Evolutionary conservation across 2,888 invertebrate genomes (phyloP).

Genomic region (Drosophila pullipes): DNA sequence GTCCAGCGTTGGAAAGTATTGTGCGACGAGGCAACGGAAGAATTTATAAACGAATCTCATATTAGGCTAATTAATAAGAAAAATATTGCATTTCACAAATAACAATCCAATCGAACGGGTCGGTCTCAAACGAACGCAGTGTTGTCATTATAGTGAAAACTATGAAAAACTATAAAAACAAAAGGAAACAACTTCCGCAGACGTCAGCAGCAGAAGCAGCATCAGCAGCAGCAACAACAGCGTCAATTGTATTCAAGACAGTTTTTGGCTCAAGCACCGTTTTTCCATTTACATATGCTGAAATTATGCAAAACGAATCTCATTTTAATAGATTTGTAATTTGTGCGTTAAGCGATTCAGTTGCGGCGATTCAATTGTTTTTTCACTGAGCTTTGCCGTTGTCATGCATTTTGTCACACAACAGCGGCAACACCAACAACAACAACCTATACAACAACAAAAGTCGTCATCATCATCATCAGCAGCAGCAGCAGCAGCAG

Average conservation of each 20-base stretch:
- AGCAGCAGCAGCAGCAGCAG: slow-evolving; percentile 46
- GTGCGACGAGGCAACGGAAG: slow-evolving; percentile 46
- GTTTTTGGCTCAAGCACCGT: slow-evolving; percentile 27
- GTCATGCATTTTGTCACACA: slow-evolving; percentile 79
- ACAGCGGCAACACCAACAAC: slow-evolving; percentile 65
- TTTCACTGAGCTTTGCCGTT: slow-evolving; percentile 54
- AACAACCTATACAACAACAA: slow-evolving; percentile 38
- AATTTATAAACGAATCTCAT: slow-evolving; percentile 70
- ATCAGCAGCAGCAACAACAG: slow-evolving; percentile 32
- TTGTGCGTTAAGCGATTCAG: slow-evolving; percentile 25
- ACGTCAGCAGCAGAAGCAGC: slow-evolving; percentile 62
- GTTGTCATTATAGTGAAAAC: slow-evolving; percentile 34
- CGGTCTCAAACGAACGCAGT: slow-evolving; percentile 25
- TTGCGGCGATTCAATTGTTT: slow-evolving; percentile 30
- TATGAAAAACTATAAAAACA: slow-evolving; percentile 65
- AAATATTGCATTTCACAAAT: slow-evolving; percentile 40
- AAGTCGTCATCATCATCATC: slow-evolving; percentile 58
- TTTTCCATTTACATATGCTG: slow-evolving; percentile 19
- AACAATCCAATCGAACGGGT: slow-evolving; percentile 2
- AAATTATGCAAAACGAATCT: slow-evolving; percentile 49
- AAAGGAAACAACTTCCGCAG: slow-evolving; percentile 68
- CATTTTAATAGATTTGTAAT: slow-evolving; percentile 50
- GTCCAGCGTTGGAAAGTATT: slow-evolving; percentile 32
- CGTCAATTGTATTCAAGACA: slow-evolving; percentile 29
- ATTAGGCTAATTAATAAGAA: slow-evolving; percentile 31